Base-by-base conservation (phyloP, 1,140 invertebrate species). In the Drosophila burlai region DNA sequence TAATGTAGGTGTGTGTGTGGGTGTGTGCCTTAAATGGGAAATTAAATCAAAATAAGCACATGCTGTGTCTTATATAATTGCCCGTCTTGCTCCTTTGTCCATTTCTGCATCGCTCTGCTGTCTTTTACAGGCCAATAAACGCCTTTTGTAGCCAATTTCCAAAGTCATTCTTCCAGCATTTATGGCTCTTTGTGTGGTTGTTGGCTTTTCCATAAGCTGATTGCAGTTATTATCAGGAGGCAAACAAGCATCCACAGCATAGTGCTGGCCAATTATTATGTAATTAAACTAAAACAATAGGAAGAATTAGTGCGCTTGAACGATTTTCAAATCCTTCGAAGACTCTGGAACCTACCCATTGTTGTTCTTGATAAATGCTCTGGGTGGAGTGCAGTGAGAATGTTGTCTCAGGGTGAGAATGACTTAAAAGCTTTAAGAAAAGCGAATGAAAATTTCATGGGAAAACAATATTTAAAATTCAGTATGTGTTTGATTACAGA, bases 21-120 rank as follows among this genome's bases (percentile, higher is more conserved):
- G 24, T 24, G 13, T 75, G 31, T 36, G 16, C 72, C 78, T 85
- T 82, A 85, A 81, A 85, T 79, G 81, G 66, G 67, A 90, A 90
- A 90, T 90, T 80, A 90, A 90, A 90, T 90, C 82, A 90, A 90
- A 90, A 82, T 85, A 91, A 90, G 86, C 85, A 84, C 54, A 63
- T 45, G 54, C 40, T 79, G 61, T 72, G 64, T 80, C 65, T 79
- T 63, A 80, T 66, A 80, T 87, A 86, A 86, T 87, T 86, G 80
- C 79, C 79, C 59, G 72, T 60, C 63, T 47, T 45, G 72, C n/a
- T 68, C 40, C 62, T 65, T 74, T 49, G 60, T 54, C 54, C 68
- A 43, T 52, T 36, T 15, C 34, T 21, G 31, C 46, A n/a, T 26
- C 21, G n/a, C 29, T 81, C 40, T 66, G 21, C 49, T 76, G 76